phyloP scores from a whole-genome alignment of 2,888 invertebrate species.

The Sphaerophoria taeniata region DNA sequence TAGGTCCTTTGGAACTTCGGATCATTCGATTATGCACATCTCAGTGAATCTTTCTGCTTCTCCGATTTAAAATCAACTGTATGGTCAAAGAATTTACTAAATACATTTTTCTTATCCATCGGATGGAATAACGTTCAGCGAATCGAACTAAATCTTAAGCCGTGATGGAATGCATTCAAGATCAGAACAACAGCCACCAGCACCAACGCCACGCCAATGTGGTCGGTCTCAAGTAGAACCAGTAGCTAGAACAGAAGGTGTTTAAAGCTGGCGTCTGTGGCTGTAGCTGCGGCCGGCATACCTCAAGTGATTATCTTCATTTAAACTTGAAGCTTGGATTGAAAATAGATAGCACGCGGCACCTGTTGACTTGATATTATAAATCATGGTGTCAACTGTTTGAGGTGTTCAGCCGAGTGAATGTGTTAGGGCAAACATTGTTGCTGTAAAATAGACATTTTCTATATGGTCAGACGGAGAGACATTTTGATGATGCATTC shows the following conservation, averaged over 20 bases:
- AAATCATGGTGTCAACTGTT: slow-evolving; percentile 69
- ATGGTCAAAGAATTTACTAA: slow-evolving; percentile 20
- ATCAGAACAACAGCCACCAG: background rate
- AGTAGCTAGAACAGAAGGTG: slow-evolving; percentile 3
- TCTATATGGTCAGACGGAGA: slow-evolving; percentile 2
- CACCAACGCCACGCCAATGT: background rate
- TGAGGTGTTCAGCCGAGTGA: slow-evolving; percentile 46
- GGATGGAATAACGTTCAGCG: slow-evolving; percentile 30
- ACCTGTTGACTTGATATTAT: slow-evolving; percentile 62
- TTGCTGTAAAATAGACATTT: background rate
- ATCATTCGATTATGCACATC: background rate
- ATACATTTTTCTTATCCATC: slow-evolving; percentile 35
- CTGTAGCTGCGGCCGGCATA: slow-evolving; percentile 11
- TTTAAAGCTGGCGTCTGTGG: slow-evolving; percentile 3
- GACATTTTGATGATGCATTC: slow-evolving; percentile 12
- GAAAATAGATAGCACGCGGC: slow-evolving; percentile 37
- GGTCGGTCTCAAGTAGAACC: background rate
- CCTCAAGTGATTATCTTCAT: slow-evolving; percentile 44
- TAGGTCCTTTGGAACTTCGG: slow-evolving; percentile 18
- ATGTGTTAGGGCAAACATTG: slow-evolving; percentile 48
- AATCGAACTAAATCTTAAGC: slow-evolving; percentile 17
- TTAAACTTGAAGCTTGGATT: slow-evolving; percentile 17
- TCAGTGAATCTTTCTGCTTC: slow-evolving; percentile 34
- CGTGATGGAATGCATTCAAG: slow-evolving; percentile 17
- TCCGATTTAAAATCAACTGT: slow-evolving; percentile 31